Evolutionary conservation across 2,113 vertebrate genomes (phyloP).

Genomic region (Pongo abelii): DNA sequence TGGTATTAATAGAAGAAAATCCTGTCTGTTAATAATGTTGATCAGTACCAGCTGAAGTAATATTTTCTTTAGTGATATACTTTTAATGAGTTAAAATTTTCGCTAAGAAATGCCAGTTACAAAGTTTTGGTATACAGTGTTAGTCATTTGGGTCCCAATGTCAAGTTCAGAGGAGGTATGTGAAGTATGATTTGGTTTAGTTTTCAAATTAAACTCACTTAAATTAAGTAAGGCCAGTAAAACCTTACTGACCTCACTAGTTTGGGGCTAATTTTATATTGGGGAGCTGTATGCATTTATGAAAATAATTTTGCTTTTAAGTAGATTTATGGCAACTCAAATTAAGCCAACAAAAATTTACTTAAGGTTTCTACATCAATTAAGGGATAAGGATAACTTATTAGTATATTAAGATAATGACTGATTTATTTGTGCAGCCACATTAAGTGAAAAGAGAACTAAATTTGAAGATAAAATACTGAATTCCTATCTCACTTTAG

Average conservation of each 20-base stretch:
- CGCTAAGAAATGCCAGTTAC: not conserved
- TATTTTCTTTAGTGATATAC: not conserved
- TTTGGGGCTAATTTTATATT: conserved; percentile 21
- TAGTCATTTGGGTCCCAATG: not conserved
- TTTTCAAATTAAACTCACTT: conserved; percentile 24
- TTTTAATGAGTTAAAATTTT: conserved; percentile 47
- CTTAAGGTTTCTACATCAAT: not conserved
- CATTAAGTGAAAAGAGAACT: not conserved
- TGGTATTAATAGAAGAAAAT: conserved; percentile 27
- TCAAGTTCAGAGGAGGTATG: not conserved
- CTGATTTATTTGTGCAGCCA: not conserved
- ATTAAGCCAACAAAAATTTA: not conserved
- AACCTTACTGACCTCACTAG: not conserved
- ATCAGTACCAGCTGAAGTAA: not conserved
- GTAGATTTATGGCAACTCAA: not conserved
- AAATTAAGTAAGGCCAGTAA: not conserved
- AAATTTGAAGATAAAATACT: not conserved
- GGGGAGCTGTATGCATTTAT: not conserved
- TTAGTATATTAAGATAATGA: not conserved
- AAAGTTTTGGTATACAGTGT: not conserved
- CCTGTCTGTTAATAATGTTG: not conserved
- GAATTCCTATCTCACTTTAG: not conserved
- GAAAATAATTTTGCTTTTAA: conserved; percentile 28
- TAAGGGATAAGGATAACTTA: conserved; percentile 1
- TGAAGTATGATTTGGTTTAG: not conserved